Evolutionary conservation across 1,140 invertebrate genomes (phyloP).

Genomic region (Thrips palmi): DNA sequence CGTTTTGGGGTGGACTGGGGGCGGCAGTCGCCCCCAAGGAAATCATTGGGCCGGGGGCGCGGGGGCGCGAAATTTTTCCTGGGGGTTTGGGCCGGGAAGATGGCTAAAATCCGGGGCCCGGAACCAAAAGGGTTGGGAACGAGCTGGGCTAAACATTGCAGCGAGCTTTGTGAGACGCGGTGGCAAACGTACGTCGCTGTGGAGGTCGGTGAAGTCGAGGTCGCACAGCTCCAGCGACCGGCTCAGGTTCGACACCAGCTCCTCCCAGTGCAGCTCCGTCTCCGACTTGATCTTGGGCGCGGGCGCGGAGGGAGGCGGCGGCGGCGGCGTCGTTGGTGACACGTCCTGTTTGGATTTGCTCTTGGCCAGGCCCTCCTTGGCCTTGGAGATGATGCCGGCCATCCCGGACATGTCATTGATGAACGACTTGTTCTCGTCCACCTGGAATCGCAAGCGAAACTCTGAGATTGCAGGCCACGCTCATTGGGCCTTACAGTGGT

Average conservation of each 20-base stretch:
- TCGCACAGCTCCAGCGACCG: conserved; percentile 81
- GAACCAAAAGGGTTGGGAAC: conserved; percentile 14
- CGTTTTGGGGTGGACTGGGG: too few species aligned
- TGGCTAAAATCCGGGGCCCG: too few species aligned
- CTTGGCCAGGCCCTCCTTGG: conserved; percentile 51
- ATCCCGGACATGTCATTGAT: conserved; percentile 40
- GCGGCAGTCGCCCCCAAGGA: too few species aligned
- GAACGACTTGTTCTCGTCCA: conserved; percentile 25
- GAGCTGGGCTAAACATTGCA: too few species aligned
- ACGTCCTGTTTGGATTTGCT: conserved; percentile 30
- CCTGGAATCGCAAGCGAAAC: too few species aligned
- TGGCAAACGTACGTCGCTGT: too few species aligned
- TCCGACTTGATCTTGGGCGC: conserved; percentile 84
- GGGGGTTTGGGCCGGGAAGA: too few species aligned
- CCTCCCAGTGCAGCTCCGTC: conserved; percentile 90
- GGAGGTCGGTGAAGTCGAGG: conserved; percentile 88
- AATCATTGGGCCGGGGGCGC: too few species aligned
- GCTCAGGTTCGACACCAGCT: conserved; percentile 59
- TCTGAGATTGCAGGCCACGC: too few species aligned
- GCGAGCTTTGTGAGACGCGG: too few species aligned
- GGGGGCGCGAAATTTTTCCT: too few species aligned
- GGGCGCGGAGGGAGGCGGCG: conserved; percentile 37
- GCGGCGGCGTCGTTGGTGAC: conserved; percentile 30
- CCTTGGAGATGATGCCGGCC: conserved; percentile 77
- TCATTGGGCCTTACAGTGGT: too few species aligned